These are phyloP conservation scores for Lysiphlebus fabarum DNA, from an alignment of 1,140 invertebrate genomes.

Conservation along the genomic window DNA sequence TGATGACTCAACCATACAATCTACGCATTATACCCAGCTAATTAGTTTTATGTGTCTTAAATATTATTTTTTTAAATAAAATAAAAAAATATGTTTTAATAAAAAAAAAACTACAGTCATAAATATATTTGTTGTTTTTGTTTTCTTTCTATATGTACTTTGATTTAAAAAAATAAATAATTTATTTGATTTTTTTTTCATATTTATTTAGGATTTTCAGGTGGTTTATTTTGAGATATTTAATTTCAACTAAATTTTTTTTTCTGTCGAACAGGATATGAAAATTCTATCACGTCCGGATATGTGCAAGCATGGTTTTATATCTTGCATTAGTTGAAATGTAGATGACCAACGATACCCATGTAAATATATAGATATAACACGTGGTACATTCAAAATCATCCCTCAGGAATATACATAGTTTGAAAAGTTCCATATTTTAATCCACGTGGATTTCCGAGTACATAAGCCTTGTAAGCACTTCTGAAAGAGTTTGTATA, in stretches of 20 bases:
- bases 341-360: slow-evolving; percentile 15
- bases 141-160: no score
- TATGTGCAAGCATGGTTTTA: slow-evolving; percentile 5
- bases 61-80: no score
- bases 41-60: no score
- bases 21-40: neutral
- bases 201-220: neutral
- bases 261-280: slow-evolving; percentile 6
- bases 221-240: neutral
- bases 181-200: neutral
- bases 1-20: slow-evolving; percentile 1
- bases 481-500: slow-evolving; percentile 28
- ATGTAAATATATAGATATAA: slow-evolving; percentile 18
- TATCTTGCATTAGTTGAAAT: slow-evolving; percentile 11
- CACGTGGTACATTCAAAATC: neutral
- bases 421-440: neutral
- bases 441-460: slow-evolving; percentile 30
- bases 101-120: no score
- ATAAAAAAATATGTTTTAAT: no score
- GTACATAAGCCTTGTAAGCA: slow-evolving; percentile 30
- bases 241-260: slow-evolving; percentile 2
- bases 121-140: no score
- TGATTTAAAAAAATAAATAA: neutral
- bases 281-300: slow-evolving; percentile 23
- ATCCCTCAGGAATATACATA: slow-evolving; percentile 11